Base-by-base conservation (phyloP, 1,140 invertebrate genomes). In the Coelopa frigida region DNA sequence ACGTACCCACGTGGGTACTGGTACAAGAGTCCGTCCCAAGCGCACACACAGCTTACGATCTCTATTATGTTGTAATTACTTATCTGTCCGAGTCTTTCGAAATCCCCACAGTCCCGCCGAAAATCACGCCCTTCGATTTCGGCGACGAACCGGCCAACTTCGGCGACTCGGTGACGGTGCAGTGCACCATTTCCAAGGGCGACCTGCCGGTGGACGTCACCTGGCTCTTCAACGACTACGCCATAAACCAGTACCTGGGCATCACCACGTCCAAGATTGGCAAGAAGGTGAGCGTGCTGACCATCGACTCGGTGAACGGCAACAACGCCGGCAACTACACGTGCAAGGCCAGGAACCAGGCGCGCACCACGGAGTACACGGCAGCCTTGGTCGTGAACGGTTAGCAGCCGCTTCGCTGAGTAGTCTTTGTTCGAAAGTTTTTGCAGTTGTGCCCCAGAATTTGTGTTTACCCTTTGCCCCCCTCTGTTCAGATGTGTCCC, bases 271-370 rank as follows among this genome's bases (percentile, higher is more conserved):
- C 77, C 48, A 77, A 84, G 78, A 78, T 80, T 61, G 76, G 89
- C 73, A 79, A 89, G 71, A 78, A 82, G 70, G 75, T 84, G 54
- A 88, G 83, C 55, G 79, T 85, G 21, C 70, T 88, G 45, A 83
- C 79, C 17, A 87, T 89, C 49, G 82, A 86, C 51, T 80, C 82
- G 12, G 82, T 85, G 4, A 78, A 78, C 58, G 79, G 82, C 45
- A 74, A 77, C 48, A 81, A 86, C 69, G 79, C 78, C 52, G 86
- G 85, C 31, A 84, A 86, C 62, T 87, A 86, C 56, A 85, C 82
- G 17, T 88, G 87, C 59, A 75, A 76, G 17, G 89, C 85, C 14
- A 81, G 77, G 53, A 93, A 92, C 68, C 70, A 70, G 35, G 84
- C 83, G 27, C 84, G 84, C 36, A 76, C 74, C 15, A 76, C 77